Conservation (phyloP, 2,113 vertebrate genomes). For the Plectropomus leopardus region DNA sequence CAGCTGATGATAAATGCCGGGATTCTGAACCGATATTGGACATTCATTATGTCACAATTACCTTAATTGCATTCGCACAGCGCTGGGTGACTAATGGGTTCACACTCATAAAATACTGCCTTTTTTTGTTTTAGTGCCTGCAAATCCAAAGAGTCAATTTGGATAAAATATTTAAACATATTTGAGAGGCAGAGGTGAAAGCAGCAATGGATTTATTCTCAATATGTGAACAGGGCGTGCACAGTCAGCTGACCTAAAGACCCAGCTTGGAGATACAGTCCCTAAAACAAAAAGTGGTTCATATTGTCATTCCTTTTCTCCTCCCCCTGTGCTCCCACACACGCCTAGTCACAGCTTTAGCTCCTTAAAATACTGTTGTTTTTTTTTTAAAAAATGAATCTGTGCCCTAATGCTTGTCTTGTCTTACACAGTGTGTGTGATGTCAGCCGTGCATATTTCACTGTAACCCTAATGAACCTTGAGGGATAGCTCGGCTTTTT, state of each 20-base stretch:
- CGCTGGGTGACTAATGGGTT: conserved; percentile 65
- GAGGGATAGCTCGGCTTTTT: not conserved
- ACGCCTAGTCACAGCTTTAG: not conserved
- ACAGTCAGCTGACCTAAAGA: conserved; percentile 12
- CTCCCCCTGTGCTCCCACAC: not conserved
- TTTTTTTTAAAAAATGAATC: too few species aligned
- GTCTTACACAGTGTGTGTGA: not conserved
- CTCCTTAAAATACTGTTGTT: conserved; percentile 5
- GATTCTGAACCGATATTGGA: conserved; percentile 71
- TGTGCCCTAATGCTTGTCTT: too few species aligned
- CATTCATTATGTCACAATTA: conserved; percentile 80
- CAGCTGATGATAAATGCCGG: conserved; percentile 62
- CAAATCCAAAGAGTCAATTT: conserved; percentile 40
- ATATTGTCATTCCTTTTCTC: conserved; percentile 3
- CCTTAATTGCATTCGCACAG: conserved; percentile 69
- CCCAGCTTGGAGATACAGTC: not conserved
- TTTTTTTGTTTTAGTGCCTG: conserved; percentile 30
- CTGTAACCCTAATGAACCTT: not conserved
- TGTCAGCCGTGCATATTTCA: not conserved
- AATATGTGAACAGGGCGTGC: conserved; percentile 1
- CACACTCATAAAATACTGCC: conserved; percentile 45
- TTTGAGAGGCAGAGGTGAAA: conserved; percentile 21
- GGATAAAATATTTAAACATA: conserved; percentile 56
- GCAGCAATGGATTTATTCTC: not conserved
- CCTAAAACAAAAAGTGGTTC: not conserved